These are phyloP conservation scores for Candoia aspera DNA, from an alignment of 2,113 vertebrate genomes.

Conservation along the genomic window DNA sequence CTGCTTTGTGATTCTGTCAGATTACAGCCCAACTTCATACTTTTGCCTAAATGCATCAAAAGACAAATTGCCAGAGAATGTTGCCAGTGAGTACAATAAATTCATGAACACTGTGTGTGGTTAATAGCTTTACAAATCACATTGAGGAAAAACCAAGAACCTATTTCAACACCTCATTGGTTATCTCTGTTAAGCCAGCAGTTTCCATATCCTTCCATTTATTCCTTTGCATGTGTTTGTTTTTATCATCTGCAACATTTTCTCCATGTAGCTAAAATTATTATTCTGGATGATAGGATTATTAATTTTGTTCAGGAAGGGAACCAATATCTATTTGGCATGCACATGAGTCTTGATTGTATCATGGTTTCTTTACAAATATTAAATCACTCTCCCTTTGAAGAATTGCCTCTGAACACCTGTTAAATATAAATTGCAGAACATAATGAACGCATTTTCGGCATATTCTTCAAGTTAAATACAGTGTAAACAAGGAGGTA, in stretches of 20 bases:
- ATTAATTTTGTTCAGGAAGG: conserved; percentile 33
- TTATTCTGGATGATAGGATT: conserved; percentile 35
- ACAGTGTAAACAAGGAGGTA: conserved; percentile 44
- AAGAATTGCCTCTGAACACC: conserved; percentile 55
- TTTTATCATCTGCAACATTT: conserved; percentile 40
- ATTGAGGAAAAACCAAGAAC: conserved; percentile 35
- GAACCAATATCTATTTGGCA: conserved; percentile 38
- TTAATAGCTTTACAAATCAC: conserved; percentile 59
- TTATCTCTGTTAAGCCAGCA: conserved; percentile 48
- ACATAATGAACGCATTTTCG: conserved; percentile 43
- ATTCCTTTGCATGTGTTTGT: conserved; percentile 23
- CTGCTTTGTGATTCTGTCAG: conserved; percentile 10
- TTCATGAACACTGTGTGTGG: conserved; percentile 50
- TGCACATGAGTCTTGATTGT: conserved; percentile 41
- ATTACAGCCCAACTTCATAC: conserved; percentile 50
- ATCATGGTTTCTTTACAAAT: conserved; percentile 40
- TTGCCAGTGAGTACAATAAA: conserved; percentile 49
- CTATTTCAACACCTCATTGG: conserved; percentile 57
- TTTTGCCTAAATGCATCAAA: conserved; percentile 54
- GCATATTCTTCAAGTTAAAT: conserved; percentile 54
- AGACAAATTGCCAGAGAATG: conserved; percentile 48
- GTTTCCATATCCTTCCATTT: conserved; percentile 32
- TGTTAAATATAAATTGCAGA: conserved; percentile 54
- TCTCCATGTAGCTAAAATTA: conserved; percentile 40
- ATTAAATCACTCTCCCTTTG: conserved; percentile 42